Percentiles rank a stretch among this genome's conserved stretches.
Evolutionary conservation across 1,140 invertebrate species (phyloP).

Genomic region (Drosophila grimshawi): DNA sequence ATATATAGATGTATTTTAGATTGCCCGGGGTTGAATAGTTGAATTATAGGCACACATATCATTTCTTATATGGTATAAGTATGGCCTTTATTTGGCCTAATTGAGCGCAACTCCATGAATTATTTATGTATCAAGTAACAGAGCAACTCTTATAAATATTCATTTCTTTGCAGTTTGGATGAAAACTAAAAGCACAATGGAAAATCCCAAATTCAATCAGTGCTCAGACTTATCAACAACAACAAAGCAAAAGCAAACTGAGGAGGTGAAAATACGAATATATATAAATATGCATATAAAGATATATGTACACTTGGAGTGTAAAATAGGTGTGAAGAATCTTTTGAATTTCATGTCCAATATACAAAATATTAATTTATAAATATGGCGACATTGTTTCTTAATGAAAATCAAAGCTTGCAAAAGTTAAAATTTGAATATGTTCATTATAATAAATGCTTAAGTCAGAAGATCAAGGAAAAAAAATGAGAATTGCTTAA

Average conservation of each 20-base stretch:
- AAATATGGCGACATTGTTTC: too few relatives aligned
- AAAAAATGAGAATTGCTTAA: too few relatives aligned
- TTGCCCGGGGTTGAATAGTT: neutral
- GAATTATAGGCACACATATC: neutral
- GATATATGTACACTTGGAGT: too few relatives aligned
- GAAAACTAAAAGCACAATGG: neutral
- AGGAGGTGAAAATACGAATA: neutral
- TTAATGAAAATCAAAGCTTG: too few relatives aligned
- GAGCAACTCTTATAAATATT: neutral
- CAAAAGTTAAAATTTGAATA: too few relatives aligned
- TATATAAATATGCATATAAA: too few relatives aligned
- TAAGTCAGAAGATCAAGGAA: too few relatives aligned
- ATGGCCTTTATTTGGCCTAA: slow-evolving; percentile 19
- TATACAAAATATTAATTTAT: too few relatives aligned
- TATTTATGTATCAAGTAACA: slow-evolving; percentile 15
- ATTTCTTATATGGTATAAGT: neutral
- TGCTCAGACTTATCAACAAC: slow-evolving; percentile 2
- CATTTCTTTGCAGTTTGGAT: slow-evolving; percentile 1
- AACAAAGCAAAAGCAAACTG: too few relatives aligned
- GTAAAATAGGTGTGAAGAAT: too few relatives aligned
- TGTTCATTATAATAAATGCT: too few relatives aligned
- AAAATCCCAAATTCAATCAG: slow-evolving; percentile 17
- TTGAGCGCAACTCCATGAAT: slow-evolving; percentile 29
- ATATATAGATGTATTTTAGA: neutral
- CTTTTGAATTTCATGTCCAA: too few relatives aligned